Evolutionary conservation across 2,888 invertebrate genomes (phyloP), one percentile per base, ranked within the genome.

Genomic region (Tenthredo scrophulariae): DNA sequence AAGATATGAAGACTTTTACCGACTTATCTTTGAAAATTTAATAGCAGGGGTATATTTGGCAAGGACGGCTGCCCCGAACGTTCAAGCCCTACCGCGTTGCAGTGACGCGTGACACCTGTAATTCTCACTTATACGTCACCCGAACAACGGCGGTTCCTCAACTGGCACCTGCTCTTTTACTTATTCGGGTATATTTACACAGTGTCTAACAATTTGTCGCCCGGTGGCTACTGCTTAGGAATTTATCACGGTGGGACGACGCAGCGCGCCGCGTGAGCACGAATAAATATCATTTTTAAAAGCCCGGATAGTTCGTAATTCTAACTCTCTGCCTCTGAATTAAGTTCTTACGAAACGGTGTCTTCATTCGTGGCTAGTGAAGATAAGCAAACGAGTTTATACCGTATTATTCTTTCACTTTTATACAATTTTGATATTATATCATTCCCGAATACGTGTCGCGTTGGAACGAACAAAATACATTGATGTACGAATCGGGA

Each of bases 201-300:
- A 80, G 80, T 80, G 80, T 80, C 37, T 62, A 80, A 80, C 80
- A 58, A 80, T 80, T 80, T 80, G 80, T 80, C 62, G 37, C n/a
- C 62, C 80, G 80, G 33, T 80, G 13, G 80, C 80, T 80, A 80
- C 80, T 80, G 80, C 80, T 80, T 62, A 80, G 62, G 80, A 80
- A 80, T 80, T 80, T 80, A 80, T 80, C 80, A 80, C 62, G 58
- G 62, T 80, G 40, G 80, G 40, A 40, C 62, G 18, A 80, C 40
- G 22, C 58, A 40, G 33, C 37, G 58, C 80, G 40, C 80, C 62
- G 40, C 80, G 40, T 58, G 80, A 80, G 58, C 80, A 80, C 80
- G 80, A 80, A 80, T 80, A 80, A 80, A 80, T 80, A 80, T 62
- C 62, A 80, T 40, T 80, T 80, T 80, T 80, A 13, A 80, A 77